These are phyloP conservation scores for Ptilorrhoa leucosticta DNA, from an alignment of 2,113 vertebrate genomes.

Conservation along the genomic window DNA sequence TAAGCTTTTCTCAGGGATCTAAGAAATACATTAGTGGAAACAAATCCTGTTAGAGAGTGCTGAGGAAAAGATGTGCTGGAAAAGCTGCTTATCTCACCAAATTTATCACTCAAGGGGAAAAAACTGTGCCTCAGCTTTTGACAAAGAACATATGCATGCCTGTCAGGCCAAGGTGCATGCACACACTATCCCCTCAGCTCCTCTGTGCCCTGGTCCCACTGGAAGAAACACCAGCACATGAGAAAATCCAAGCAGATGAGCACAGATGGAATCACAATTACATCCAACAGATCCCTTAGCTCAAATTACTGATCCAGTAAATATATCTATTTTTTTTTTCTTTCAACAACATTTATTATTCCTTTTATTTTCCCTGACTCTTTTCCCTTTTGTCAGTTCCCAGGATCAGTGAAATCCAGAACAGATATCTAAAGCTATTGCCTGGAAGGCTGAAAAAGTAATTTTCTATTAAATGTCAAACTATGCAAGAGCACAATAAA, in stretches of 20 bases:
- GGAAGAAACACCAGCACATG: background rate
- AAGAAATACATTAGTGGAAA: background rate
- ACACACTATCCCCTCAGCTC: background rate
- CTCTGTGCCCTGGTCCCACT: background rate
- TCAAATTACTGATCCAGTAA: background rate
- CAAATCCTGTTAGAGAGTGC: background rate
- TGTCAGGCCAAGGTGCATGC: background rate
- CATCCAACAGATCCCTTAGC: background rate
- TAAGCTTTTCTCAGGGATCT: background rate
- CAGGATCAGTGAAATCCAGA: background rate
- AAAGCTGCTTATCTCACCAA: background rate
- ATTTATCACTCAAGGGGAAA: background rate
- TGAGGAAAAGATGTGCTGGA: background rate
- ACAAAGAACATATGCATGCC: background rate
- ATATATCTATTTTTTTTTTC: background rate
- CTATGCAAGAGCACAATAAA: background rate
- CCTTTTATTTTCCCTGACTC: background rate
- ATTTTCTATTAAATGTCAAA: background rate
- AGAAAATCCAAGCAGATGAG: background rate
- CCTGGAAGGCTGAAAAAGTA: background rate
- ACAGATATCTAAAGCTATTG: background rate
- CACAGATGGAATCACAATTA: background rate
- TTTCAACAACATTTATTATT: background rate
- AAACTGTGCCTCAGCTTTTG: background rate
- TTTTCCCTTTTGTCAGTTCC: background rate